Evolutionary conservation across 30 jellyfish, hydroid and myxozoan genomes (phyloP), one percentile per base, ranked within the genome.

Genomic region (Pseudorhiza aurosa): DNA sequence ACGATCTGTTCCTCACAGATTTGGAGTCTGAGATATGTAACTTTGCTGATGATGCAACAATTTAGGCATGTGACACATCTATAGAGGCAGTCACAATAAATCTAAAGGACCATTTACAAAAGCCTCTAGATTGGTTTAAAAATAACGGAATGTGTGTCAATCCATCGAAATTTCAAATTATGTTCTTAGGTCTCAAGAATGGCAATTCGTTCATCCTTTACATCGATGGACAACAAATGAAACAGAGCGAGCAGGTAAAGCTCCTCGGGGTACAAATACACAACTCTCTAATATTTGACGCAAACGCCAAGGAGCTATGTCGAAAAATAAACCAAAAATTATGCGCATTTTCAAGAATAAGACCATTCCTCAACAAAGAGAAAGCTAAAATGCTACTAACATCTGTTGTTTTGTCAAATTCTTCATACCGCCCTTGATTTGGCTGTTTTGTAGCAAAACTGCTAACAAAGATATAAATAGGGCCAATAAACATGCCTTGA

Each of bases 381-480:
- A 57, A 57, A 40, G 39, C 71, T 21, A 55, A 51, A 57, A 14
- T 70, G 32, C 68, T 49, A n/a, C 30, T 29, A 29, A 70, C 24
- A 30, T 0, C 71, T 18, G 46, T 28, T 5, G 72, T 70, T 21
- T 14, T 70, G 85, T 46, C 71, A 28, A 70, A 14, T 70, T 45
- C 47, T 27, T 9, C 68, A 21, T 26, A 70, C 56, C 47, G 51
- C 19, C 71, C 69, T 8, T 46, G 32, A 43, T 43, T 11, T 43
- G 71, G 85, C 68, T 70, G 51, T 46, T 70, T 37, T 70, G 53
- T 70, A 39, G 71, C 85, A 70, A 49, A 70, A 11, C 46, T 36
- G 71, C 85, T 12, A 70, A 46, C 27, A 45, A 46, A 6, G 85
- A 45, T 30, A 70, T 70, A 8, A 70, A 70, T 70, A 70, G 71